Percentiles rank a stretch among this genome's conserved stretches.
These are phyloP conservation scores for Herpetotheres cachinnans DNA, from an alignment of 2,113 vertebrate species.

Conservation along the genomic window DNA sequence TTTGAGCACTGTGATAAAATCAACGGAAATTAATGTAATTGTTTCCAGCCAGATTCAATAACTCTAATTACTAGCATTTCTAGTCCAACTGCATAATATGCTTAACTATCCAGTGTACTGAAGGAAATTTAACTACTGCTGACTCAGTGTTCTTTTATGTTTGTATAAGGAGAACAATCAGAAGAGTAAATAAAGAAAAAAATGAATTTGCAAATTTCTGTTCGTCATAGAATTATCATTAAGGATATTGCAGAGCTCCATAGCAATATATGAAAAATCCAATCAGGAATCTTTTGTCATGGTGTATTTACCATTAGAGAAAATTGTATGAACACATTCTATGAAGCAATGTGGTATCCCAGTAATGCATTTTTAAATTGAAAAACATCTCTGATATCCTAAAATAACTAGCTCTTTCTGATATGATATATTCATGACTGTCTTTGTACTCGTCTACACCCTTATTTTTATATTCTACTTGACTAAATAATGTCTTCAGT, in stretches of 20 bases:
- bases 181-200: conserved; percentile 33
- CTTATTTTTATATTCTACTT: background rate
- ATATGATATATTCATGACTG: background rate
- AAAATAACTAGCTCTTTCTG: background rate
- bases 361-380: background rate
- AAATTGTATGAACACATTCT: conserved; percentile 9
- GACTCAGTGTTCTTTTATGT: conserved; percentile 10
- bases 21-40: background rate
- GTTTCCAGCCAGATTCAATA: conserved; percentile 30
- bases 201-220: conserved; percentile 3
- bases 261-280: conserved; percentile 22
- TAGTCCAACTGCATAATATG: background rate
- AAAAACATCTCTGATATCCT: background rate
- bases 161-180: background rate
- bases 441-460: background rate
- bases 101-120: background rate
- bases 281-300: conserved; percentile 15
- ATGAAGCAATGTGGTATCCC: background rate
- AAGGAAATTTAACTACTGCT: background rate
- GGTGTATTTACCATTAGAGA: conserved; percentile 23
- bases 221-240: background rate
- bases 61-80: background rate
- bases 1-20: conserved; percentile 16
- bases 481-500: background rate
- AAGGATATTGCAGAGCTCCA: background rate